Conservation (phyloP, 2,113 vertebrate species). For the Zapus hudsonius region DNA sequence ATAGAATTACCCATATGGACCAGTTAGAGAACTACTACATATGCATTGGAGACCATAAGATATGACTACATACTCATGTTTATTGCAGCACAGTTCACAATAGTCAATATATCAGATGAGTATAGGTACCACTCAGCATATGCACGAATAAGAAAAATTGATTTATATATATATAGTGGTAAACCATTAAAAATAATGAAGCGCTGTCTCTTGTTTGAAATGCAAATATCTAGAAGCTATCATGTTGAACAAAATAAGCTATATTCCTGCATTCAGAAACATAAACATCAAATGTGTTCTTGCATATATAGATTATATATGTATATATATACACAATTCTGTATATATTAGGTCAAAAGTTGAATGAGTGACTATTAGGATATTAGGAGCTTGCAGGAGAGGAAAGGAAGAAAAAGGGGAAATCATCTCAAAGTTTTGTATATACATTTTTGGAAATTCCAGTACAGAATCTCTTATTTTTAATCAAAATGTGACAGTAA, state of each 20-base stretch:
- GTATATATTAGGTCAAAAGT: not conserved
- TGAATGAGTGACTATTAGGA: not conserved
- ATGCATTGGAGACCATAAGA: not conserved
- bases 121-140: not conserved
- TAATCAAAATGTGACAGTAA: not conserved
- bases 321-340: too few relatives aligned
- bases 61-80: not conserved
- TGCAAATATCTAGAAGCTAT: not conserved
- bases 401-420: not conserved
- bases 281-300: not conserved
- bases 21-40: not conserved
- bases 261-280: not conserved
- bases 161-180: too few relatives aligned
- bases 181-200: too few relatives aligned
- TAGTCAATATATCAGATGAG: not conserved
- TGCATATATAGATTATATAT: too few relatives aligned
- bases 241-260: not conserved
- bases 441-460: not conserved
- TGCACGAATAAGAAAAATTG: not conserved
- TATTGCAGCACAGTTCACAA: not conserved
- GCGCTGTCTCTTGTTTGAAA: not conserved
- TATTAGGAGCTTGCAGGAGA: not conserved
- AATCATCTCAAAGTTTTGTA: too few relatives aligned
- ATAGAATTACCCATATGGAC: not conserved
- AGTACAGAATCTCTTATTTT: not conserved